Percentiles rank a stretch among this genome's conserved stretches.
These are phyloP conservation scores for Nyctibius grandis DNA, from an alignment of 2,797 vertebrate species.

Conservation along the genomic window DNA sequence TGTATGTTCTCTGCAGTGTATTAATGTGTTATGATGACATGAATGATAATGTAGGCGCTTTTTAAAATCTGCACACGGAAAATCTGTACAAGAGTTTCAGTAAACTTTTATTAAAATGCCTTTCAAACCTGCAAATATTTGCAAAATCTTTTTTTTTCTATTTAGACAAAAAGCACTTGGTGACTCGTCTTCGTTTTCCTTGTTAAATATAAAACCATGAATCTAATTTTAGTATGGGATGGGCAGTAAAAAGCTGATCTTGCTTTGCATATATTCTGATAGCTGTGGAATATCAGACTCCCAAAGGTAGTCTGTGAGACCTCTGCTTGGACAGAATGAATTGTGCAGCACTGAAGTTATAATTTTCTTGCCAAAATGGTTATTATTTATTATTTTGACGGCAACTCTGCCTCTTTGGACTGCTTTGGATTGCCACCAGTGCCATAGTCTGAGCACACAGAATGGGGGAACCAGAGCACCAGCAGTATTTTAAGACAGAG, in stretches of 20 bases:
- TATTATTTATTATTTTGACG: not conserved
- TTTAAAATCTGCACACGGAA: not conserved
- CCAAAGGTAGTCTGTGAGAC: not conserved
- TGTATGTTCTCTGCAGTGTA: not conserved
- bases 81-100: not conserved
- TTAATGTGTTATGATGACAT: not conserved
- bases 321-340: not conserved
- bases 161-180: not conserved
- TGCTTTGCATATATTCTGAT: not conserved
- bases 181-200: not conserved
- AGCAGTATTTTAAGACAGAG: not conserved
- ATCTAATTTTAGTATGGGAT: not conserved
- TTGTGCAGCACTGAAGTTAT: too few relatives aligned
- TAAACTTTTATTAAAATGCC: not conserved
- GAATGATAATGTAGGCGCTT: not conserved
- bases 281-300: not conserved
- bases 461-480: fast-evolving
- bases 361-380: not conserved
- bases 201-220: not conserved
- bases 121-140: not conserved
- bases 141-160: not conserved
- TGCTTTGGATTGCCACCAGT: not conserved
- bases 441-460: not conserved
- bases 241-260: not conserved
- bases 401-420: not conserved